Base-by-base conservation (phyloP, 2,113 vertebrate genomes). In the Carassius gibelio region DNA sequence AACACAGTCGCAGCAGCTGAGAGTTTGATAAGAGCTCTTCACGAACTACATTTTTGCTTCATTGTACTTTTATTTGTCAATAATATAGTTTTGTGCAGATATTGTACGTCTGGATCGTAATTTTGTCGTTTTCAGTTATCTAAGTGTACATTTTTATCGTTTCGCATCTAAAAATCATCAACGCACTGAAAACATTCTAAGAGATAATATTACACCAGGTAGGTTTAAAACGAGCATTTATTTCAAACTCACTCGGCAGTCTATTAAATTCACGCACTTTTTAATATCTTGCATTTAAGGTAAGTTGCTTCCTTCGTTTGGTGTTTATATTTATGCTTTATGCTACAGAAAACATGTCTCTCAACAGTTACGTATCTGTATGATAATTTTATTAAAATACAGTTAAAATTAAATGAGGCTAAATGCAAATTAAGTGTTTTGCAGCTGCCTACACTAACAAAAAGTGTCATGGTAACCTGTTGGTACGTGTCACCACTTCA, bases 1-100 rank as follows among this genome's bases (percentile, higher is more conserved):
- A 48, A 66, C 23, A 48, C 61, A 48, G n/a, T 66, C 13, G 59
- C 78, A 10, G 4, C 34, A 80, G 59, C 26, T 19, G 57, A 80
- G 86, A 89, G 88, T 91, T 88, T 89, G 76, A 83, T 66, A 80
- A 87, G 42, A 68, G 78, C 64, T 84, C 81, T 85, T 86, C 78
- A 2, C 50, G 30, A n/a, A 34, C 77, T 80, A 61, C 57, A 77
- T 55, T 55, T 55, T 15, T 5, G 17, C 17, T 50, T 45, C 11
- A 21, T 64, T 64, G 17, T 19, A 75, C 10, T 1, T 75, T 75
- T 50, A 3, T 21, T 7, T 23, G 9, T 26, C 10, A 19, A 13
- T 45, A 48, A 48, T n/a, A 26, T 15, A 5, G 15, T 17, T 81
- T 19, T 66, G 0, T 3, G 11, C 19, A 14, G 7, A 59, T 87